Conservation (phyloP, 2,797 vertebrate species). For the Alfaro cultratus region DNA sequence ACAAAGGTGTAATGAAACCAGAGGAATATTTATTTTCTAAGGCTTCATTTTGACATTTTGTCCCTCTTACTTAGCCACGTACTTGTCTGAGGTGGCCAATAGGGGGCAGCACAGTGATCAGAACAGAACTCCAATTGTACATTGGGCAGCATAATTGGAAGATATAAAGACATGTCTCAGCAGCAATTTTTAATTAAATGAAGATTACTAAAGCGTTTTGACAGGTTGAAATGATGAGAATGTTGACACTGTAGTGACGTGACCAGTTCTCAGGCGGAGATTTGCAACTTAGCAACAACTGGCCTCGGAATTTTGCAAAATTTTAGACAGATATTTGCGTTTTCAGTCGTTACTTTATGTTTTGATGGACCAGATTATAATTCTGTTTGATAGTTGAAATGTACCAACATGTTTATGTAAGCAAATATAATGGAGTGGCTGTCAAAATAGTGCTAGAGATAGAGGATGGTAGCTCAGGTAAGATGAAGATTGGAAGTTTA, state of each 20-base stretch:
- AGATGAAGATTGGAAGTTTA: neutral
- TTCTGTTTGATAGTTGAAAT: neutral
- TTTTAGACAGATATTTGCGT: neutral
- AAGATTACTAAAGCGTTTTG: neutral
- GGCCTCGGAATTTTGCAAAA: neutral
- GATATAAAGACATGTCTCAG: neutral
- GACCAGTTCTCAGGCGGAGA: neutral
- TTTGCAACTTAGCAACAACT: neutral
- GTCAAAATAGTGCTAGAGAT: neutral
- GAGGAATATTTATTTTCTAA: too few relatives aligned
- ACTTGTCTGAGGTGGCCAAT: neutral
- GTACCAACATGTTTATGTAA: neutral
- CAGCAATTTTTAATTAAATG: neutral
- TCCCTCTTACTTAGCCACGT: too few relatives aligned
- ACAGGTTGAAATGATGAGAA: neutral
- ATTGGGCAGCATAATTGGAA: neutral
- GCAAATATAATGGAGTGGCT: neutral
- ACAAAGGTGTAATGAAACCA: too few relatives aligned
- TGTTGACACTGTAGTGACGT: neutral
- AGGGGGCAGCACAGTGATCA: neutral
- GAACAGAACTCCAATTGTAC: neutral
- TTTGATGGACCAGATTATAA: neutral
- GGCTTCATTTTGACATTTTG: too few relatives aligned
- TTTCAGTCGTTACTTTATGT: neutral
- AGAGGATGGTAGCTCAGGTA: neutral